phyloP scores from a whole-genome alignment of 2,113 vertebrate species.

The Aspiorhynchus laticeps region DNA sequence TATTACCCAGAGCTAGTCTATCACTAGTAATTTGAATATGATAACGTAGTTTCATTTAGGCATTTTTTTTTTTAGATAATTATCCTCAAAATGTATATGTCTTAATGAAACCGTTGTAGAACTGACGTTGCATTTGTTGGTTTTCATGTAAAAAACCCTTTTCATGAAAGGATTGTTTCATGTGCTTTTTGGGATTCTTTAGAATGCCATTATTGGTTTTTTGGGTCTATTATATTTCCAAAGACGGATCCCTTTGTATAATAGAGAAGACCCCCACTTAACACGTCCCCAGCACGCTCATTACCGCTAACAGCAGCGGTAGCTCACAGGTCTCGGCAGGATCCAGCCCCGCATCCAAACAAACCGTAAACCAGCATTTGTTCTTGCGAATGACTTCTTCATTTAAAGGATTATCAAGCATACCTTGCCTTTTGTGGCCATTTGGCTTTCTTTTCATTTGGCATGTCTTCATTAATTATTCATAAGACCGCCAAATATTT shows the following conservation, averaged over 20 bases:
- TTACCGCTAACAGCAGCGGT: slow-evolving; percentile 68
- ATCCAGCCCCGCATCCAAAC: slow-evolving; percentile 68
- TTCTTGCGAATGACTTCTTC: slow-evolving; percentile 76
- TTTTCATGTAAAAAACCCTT: not conserved
- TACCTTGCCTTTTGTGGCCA: slow-evolving; percentile 69
- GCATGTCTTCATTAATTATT: slow-evolving; percentile 76
- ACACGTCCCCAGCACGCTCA: slow-evolving; percentile 62
- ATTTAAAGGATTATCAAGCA: slow-evolving; percentile 79
- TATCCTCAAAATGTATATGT: not conserved
- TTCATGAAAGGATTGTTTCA: not conserved
- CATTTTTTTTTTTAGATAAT: not conserved
- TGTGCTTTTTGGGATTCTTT: slow-evolving; percentile 58
- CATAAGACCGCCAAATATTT: slow-evolving; percentile 80
- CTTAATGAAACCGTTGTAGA: not conserved
- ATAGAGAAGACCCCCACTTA: slow-evolving; percentile 63
- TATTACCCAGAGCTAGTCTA: too few relatives aligned
- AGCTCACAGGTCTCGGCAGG: slow-evolving; percentile 67
- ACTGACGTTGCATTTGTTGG: not conserved
- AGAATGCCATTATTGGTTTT: slow-evolving; percentile 68
- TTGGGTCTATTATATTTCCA: slow-evolving; percentile 70
- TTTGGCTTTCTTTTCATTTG: slow-evolving; percentile 71
- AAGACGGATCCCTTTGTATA: slow-evolving; percentile 75
- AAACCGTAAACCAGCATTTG: slow-evolving; percentile 78
- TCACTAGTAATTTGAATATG: not conserved
- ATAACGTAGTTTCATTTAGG: not conserved